Base-by-base conservation (phyloP, 2,888 invertebrate species). In the Bembecia ichneumoniformis region DNA sequence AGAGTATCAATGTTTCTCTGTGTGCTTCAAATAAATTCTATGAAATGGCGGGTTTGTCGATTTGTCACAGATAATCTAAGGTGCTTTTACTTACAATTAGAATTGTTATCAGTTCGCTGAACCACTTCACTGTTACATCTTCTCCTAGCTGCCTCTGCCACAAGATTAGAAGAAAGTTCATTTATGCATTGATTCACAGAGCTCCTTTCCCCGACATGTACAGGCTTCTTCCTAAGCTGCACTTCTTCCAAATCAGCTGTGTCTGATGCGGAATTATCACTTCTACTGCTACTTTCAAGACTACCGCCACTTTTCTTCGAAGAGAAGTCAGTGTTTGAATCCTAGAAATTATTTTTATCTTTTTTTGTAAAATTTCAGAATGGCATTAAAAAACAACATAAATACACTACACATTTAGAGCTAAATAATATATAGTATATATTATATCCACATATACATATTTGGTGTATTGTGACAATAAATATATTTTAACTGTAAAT, bases 171-270 rank as follows among this genome's bases (percentile, higher is more conserved):
- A 40, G 92, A 92, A 58, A 93, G 77, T 71, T 93, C 93, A 63
- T 89, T 92, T 59, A 93, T 91, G 70, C 93, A 93, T 75, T 93
- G 92, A 64, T 90, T 89, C 9, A 90, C 87, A 1, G 87, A 87
- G 58, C 78, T 87, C 49, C 87, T 71, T 55, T 88, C 87, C 2
- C 76, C 83, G 20, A 77, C 58, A 46, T 69, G 71, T 34, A 71
- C 67, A 1, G 81, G 75, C 55, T 83, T 87, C 35, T 61, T 74
- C 52, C 88, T 74, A 35, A 86, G 69, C 60, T 74, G 79, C 50
- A 88, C 86, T 52, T 82, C 82, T 53, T 86, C 81, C 56, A 61
- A 62, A 67, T 81, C 82, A 16, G 55, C 63, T 35, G 65, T 63
- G 54, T 82, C 83, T 9, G 68, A 57, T 20, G 71, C 65, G 10